A percentile compares a stretch with the other conserved stretches of the same genome.
Conservation (phyloP, 2,888 invertebrate species). For the Netelia virgata region DNA sequence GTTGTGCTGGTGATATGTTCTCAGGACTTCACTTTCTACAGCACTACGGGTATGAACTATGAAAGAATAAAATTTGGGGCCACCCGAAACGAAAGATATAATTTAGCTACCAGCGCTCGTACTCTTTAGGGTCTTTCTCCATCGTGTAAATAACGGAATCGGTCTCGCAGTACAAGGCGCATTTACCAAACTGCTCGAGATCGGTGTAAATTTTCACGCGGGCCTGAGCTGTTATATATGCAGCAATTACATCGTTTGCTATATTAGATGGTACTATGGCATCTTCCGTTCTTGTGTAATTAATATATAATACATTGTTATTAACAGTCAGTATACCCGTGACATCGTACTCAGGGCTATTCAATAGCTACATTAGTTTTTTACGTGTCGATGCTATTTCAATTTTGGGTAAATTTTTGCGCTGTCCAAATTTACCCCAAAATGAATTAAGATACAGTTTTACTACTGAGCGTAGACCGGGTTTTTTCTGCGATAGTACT, state of each 20-base stretch:
- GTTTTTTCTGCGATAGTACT: constrained; percentile 70
- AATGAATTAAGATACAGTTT: constrained; percentile 76
- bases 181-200: constrained; percentile 75
- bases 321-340: constrained; percentile 63
- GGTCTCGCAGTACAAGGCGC: constrained; percentile 81
- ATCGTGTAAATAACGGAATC: constrained; percentile 78
- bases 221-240: constrained; percentile 71
- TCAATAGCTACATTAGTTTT: constrained; percentile 60
- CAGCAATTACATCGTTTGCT: constrained; percentile 79
- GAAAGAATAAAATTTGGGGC: no score
- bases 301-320: constrained; percentile 68
- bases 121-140: constrained; percentile 75
- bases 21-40: no score
- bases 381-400: constrained; percentile 55
- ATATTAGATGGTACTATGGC: constrained; percentile 39
- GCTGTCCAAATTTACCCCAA: constrained; percentile 77
- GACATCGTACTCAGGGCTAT: constrained; percentile 64
- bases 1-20: no score
- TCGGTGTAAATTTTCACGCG: constrained; percentile 77
- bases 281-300: constrained; percentile 69
- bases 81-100: no score
- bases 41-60: not conserved
- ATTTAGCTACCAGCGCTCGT: not conserved
- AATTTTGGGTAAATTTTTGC: constrained; percentile 70
- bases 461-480: constrained; percentile 72